Evolutionary conservation across 2,797 vertebrate species (phyloP).

Genomic region (Rousettus madagascariensis): DNA sequence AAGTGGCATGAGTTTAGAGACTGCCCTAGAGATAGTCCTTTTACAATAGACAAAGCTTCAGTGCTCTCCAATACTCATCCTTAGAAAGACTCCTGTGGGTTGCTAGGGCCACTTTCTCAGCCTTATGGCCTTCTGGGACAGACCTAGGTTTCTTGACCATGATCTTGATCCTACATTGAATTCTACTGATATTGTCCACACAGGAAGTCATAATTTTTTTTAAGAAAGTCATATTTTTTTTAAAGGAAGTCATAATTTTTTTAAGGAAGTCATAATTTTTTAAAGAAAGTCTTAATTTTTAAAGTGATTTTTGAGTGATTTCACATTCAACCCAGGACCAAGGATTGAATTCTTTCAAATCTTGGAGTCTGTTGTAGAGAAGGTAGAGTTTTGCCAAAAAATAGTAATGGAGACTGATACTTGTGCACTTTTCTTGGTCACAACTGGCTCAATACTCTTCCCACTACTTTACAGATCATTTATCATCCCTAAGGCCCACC

Average conservation of each 20-base stretch:
- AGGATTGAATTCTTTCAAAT: neutral
- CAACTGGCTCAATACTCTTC: neutral
- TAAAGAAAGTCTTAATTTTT: neutral
- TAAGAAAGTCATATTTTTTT: neutral
- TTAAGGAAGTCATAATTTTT: neutral
- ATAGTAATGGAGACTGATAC: neutral
- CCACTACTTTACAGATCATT: neutral
- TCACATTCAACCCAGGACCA: neutral
- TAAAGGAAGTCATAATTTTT: neutral
- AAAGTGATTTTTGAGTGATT: neutral
- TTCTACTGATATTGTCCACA: neutral
- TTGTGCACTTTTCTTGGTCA: neutral
- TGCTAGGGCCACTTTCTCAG: neutral
- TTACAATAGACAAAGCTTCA: neutral
- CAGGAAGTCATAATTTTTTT: neutral
- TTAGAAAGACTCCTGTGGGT: neutral
- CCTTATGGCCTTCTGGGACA: neutral
- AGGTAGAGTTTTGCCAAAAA: neutral
- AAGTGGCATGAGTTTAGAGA: neutral
- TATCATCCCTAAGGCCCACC: neutral
- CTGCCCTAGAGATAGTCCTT: neutral
- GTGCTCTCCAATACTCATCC: neutral
- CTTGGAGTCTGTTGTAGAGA: neutral
- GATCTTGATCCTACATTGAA: neutral
- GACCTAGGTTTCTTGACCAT: neutral